Conservation (phyloP, 2,888 invertebrate genomes). For the Gryllus longicercus region DNA sequence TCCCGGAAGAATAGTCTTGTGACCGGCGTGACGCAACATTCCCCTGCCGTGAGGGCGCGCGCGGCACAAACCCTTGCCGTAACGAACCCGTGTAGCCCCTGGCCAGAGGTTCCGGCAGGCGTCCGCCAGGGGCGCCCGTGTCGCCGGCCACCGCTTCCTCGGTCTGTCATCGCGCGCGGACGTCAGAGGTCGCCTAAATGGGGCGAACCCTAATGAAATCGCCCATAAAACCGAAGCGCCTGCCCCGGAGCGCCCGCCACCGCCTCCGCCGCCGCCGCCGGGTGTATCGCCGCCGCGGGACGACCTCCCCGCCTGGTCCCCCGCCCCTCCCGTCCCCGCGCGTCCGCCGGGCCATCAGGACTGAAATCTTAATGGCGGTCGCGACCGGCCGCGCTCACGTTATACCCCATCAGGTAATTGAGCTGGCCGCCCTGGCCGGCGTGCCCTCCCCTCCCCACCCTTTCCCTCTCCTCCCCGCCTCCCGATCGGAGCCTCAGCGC, state of each 20-base stretch:
- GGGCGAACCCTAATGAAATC: constrained; percentile 17
- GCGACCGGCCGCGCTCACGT: not conserved
- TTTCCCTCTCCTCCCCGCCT: not conserved
- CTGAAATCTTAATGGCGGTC: constrained; percentile 17
- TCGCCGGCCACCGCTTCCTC: not conserved
- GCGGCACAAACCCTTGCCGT: too few relatives aligned
- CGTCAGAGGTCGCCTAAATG: constrained; percentile 3
- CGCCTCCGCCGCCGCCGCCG: not conserved
- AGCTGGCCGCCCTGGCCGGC: not conserved
- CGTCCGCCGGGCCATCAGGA: not conserved
- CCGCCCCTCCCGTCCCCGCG: not conserved
- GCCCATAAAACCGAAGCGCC: not conserved
- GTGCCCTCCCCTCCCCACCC: not conserved
- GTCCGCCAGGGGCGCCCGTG: too few relatives aligned
- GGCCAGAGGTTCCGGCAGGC: too few relatives aligned
- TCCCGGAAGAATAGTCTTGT: too few relatives aligned
- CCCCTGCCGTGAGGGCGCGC: too few relatives aligned
- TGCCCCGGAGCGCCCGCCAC: not conserved
- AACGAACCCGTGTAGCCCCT: too few relatives aligned
- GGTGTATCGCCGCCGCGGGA: not conserved
- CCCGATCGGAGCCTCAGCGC: not conserved
- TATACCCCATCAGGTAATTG: constrained; percentile 17
- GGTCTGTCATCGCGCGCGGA: constrained; percentile 8
- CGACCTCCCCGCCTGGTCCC: not conserved
- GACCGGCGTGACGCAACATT: too few relatives aligned